These are phyloP conservation scores for Drosophila repletoides DNA, from an alignment of 1,140 invertebrate genomes.

Conservation along the genomic window DNA sequence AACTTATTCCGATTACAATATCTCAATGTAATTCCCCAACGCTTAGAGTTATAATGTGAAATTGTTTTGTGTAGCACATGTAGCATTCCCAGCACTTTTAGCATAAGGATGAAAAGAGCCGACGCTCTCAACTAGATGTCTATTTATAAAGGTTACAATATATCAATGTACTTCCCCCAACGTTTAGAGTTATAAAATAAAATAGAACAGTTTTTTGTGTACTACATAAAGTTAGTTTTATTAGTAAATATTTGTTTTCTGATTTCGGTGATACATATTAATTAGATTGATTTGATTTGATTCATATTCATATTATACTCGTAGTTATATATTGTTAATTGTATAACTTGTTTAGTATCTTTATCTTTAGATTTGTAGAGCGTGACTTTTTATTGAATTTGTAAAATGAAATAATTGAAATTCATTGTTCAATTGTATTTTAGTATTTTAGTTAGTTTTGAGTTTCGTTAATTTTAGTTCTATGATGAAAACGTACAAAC, in stretches of 20 bases:
- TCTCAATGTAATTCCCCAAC: no score
- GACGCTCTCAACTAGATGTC: no score
- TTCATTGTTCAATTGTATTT: neutral
- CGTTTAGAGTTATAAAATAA: conserved; percentile 2
- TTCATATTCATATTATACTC: conserved; percentile 25
- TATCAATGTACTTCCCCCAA: no score
- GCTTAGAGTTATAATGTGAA: no score
- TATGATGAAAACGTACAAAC: neutral
- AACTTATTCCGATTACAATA: no score
- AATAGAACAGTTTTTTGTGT: conserved; percentile 8
- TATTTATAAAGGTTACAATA: no score
- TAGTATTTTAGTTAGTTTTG: neutral
- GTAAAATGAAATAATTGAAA: conserved; percentile 21
- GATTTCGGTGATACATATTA: conserved; percentile 38
- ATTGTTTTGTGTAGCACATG: no score
- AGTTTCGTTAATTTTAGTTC: conserved; percentile 1
- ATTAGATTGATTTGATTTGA: conserved; percentile 30
- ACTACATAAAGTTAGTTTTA: conserved; percentile 76
- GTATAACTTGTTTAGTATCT: conserved; percentile 40
- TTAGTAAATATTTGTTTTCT: conserved; percentile 66
- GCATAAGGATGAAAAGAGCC: no score
- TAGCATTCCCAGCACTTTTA: no score
- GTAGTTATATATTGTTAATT: conserved; percentile 35
- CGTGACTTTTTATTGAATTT: conserved; percentile 17
- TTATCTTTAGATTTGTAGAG: conserved; percentile 20